phyloP scores from a whole-genome alignment of 2,797 vertebrate species.

The Bufotes viridis region DNA sequence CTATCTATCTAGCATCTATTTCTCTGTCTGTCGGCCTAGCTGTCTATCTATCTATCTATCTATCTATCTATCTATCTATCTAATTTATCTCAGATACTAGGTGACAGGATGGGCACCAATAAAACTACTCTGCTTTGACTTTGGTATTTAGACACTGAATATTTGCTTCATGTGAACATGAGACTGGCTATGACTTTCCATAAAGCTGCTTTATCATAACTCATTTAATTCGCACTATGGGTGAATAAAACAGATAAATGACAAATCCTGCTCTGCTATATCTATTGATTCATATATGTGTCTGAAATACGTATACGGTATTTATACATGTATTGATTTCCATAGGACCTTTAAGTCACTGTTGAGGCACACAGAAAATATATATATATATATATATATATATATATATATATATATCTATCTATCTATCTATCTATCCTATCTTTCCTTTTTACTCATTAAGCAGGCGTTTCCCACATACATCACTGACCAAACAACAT shows the following conservation, averaged over 20 bases:
- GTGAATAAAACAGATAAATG: background rate
- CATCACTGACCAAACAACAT: background rate
- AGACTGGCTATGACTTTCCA: background rate
- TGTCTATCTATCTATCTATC: slow-evolving; percentile 9
- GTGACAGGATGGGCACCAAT: background rate
- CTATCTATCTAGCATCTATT: background rate
- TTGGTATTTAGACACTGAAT: background rate
- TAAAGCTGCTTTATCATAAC: background rate
- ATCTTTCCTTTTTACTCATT: too few relatives aligned
- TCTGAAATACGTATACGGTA: too few relatives aligned
- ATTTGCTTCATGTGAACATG: background rate
- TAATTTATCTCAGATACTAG: background rate
- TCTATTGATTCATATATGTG: background rate
- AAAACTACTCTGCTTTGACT: background rate
- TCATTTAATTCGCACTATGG: background rate
- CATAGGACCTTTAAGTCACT: background rate
- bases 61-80: slow-evolving; percentile 17
- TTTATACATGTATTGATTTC: background rate
- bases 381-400: too few relatives aligned
- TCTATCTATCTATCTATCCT: too few relatives aligned
- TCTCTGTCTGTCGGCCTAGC: background rate
- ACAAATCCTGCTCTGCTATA: background rate
- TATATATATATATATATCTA: too few relatives aligned
- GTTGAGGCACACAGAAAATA: background rate
- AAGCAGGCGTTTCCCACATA: background rate